These are phyloP conservation scores for Leptoteleia sp. DNA, from an alignment of 1,140 invertebrate species.

Conservation along the genomic window DNA sequence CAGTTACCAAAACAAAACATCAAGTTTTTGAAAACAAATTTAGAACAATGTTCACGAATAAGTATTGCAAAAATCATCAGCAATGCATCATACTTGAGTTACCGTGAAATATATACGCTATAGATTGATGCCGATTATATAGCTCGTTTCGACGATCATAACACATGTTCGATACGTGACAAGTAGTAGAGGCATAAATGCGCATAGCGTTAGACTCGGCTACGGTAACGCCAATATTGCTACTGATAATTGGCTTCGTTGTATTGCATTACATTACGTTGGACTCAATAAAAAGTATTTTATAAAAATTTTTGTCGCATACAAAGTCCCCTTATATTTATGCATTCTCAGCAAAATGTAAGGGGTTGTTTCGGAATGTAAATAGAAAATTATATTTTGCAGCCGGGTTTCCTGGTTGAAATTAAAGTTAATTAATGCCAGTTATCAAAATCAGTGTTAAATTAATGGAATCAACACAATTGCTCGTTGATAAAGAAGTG, in stretches of 20 bases:
- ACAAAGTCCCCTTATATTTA: not conserved
- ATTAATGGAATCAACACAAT: no score
- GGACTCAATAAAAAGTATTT: not conserved
- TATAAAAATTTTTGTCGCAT: not conserved
- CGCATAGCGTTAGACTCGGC: not conserved
- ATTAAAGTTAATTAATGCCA: no score
- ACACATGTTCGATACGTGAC: constrained; percentile 28
- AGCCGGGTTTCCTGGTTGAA: no score
- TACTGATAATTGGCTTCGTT: not conserved
- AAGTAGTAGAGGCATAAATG: constrained; percentile 2
- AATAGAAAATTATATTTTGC: no score
- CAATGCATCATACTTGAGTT: not conserved
- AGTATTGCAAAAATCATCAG: not conserved
- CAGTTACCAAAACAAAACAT: not conserved
- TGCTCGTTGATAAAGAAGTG: constrained; percentile 1
- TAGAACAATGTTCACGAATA: not conserved
- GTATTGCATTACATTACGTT: not conserved
- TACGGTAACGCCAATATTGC: not conserved
- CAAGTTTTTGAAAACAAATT: no score
- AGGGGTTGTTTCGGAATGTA: no score
- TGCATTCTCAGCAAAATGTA: no score
- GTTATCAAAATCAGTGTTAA: no score
- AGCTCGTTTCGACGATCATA: constrained; percentile 34
- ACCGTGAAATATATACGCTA: constrained; percentile 1
- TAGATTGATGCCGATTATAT: constrained; percentile 27